Conservation (phyloP, 2,113 vertebrate species). For the Pachypanchax playfairii region DNA sequence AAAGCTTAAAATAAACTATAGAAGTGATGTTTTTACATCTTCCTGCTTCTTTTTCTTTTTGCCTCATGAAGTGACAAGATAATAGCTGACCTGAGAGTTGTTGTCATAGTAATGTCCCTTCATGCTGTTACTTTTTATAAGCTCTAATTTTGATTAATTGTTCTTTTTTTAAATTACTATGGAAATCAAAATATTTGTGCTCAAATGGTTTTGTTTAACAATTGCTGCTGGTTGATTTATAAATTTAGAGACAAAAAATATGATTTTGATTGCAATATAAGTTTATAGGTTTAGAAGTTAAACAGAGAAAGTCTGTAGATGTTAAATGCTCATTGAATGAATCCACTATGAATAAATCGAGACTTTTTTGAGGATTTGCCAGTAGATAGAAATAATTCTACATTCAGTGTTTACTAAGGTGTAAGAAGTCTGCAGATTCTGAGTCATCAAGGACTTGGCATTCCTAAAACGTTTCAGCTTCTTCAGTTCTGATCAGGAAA, state of each 20-base stretch:
- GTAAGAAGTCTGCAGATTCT: no score
- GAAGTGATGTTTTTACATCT: background rate
- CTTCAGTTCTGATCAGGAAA: slow-evolving; percentile 42
- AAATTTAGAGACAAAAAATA: no score
- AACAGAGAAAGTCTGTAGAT: no score
- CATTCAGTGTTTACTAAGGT: background rate
- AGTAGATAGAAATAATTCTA: background rate
- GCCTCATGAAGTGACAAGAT: background rate
- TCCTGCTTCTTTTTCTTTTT: background rate
- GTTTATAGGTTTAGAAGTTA: no score
- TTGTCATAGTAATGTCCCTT: slow-evolving; percentile 17
- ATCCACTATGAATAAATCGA: background rate
- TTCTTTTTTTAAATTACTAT: background rate
- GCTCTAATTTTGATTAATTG: background rate
- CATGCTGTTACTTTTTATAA: slow-evolving; percentile 3
- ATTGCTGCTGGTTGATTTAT: background rate
- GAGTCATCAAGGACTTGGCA: no score
- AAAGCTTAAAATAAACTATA: background rate
- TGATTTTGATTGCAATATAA: no score
- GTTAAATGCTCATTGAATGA: background rate
- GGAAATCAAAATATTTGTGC: background rate
- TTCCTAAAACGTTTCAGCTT: no score
- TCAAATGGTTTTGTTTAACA: background rate
- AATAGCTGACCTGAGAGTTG: slow-evolving; percentile 9
- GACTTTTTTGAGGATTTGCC: background rate